Base-by-base conservation (phyloP, 2,113 vertebrate genomes). In the Opisthocomus hoazin region DNA sequence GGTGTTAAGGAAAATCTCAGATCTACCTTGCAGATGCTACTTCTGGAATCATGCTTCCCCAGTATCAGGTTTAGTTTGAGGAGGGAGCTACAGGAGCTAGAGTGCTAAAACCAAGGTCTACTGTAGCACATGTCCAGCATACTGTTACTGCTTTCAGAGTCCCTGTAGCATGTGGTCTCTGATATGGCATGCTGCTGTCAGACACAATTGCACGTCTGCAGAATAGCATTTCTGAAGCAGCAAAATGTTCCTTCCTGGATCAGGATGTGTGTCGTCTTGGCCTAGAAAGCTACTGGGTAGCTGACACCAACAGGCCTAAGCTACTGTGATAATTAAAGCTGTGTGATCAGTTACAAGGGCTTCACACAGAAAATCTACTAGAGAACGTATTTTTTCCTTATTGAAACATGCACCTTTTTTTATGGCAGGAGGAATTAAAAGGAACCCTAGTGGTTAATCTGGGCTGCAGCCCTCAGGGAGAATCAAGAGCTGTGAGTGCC, bases 101-200 rank as follows among this genome's bases (percentile, higher is more conserved):
- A 48, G 9, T 11, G 41, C 41, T 50, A 43, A 61, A 92, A 17
- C 7, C 41, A 14, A 41, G 11, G 23, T 14, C 17, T 29, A 2
- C 34, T 41, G 30, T 3, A 48, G 17, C 3, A 9, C 37, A 3
- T 10, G 11, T 6, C 43, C 43, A 41, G 22, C 20, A 15, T 5
- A 3, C 34, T 3, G 1, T 11, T 10, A 15, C 2, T n/a, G 63
- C 22, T 36, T 16, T 56, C 36, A 10, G 16, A 12, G 8, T 32
- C 53, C 18, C 26, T 34, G 1, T 1, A 13, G 37, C 37, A 34
- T 7, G 1, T 3, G 60, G 39, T 66, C 23, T 45, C 58, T 5
- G 30, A 1, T 7, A 12, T 0, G 1, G 21, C 34, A 15, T 1
- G 3, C 27, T 58, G 29, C 22, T 12, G 2, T 19, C 45, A 53